phyloP scores from a whole-genome alignment of 1,140 invertebrate species.

The Camponotus pennsylvanicus region DNA sequence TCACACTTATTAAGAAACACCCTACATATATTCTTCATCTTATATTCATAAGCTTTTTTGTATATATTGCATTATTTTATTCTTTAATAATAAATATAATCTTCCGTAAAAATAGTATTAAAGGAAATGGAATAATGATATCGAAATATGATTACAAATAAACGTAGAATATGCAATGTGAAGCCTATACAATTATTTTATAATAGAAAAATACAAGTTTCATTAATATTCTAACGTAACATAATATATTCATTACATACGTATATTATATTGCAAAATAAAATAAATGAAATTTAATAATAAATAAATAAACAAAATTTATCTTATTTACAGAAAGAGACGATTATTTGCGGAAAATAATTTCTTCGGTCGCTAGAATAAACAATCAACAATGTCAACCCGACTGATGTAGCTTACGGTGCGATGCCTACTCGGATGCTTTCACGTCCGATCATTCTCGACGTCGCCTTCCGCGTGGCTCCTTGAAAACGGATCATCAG shows the following conservation, averaged over 20 bases:
- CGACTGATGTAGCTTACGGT: conserved; percentile 20
- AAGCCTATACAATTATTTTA: no score
- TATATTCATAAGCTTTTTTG: neutral
- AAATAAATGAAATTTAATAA: neutral
- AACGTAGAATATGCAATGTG: no score
- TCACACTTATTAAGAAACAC: no score
- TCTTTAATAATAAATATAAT: no score
- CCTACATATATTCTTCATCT: no score
- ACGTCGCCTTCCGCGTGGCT: conserved; percentile 21
- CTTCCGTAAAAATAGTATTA: no score
- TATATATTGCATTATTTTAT: no score
- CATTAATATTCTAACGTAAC: no score
- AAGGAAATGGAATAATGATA: no score
- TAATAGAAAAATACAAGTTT: no score
- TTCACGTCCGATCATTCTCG: conserved; percentile 43
- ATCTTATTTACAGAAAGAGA: neutral
- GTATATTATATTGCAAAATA: neutral
- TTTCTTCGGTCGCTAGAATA: neutral
- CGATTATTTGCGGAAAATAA: neutral
- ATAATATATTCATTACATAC: no score
- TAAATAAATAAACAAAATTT: neutral
- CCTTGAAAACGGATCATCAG: conserved; percentile 63
- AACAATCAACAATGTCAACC: conserved; percentile 54
- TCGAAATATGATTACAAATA: no score
- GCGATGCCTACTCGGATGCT: conserved; percentile 23